phyloP scores from a whole-genome alignment of 2,888 invertebrate genomes.

The Drosophila robusta region DNA sequence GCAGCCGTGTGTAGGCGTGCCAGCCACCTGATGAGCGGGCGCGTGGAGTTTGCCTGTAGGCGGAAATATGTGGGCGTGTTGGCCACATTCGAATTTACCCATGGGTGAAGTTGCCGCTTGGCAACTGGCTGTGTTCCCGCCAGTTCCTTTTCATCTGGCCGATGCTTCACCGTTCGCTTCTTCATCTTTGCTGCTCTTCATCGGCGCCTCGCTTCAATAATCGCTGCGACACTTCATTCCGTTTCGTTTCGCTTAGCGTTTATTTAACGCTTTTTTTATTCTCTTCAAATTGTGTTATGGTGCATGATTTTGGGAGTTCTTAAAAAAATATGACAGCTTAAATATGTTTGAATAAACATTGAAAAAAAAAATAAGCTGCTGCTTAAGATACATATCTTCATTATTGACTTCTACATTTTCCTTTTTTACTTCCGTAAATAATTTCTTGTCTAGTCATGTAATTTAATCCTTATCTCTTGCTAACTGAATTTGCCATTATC shows the following conservation, averaged over 20 bases:
- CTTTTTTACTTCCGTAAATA: too few relatives aligned
- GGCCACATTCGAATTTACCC: conserved; percentile 36
- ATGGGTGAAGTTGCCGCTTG: conserved; percentile 17
- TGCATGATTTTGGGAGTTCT: not conserved
- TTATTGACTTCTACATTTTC: too few relatives aligned
- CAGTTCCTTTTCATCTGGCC: conserved; percentile 5
- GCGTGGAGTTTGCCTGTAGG: not conserved
- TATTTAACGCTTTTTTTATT: not conserved
- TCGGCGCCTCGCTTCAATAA: conserved; percentile 20
- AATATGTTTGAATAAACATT: too few relatives aligned
- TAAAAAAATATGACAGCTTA: too few relatives aligned
- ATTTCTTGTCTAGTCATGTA: too few relatives aligned
- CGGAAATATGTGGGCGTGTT: conserved; percentile 5
- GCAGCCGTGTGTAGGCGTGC: conserved; percentile 34
- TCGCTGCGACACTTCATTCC: conserved; percentile 4
- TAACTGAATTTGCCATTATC: too few relatives aligned
- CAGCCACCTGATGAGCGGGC: conserved; percentile 23
- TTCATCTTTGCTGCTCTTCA: conserved; percentile 4
- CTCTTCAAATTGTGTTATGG: not conserved
- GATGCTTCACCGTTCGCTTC: conserved; percentile 12
- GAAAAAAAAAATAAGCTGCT: too few relatives aligned
- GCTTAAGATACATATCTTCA: too few relatives aligned
- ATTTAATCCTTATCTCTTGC: too few relatives aligned
- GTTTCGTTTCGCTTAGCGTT: not conserved
- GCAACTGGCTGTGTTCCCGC: not conserved